Conservation (phyloP, 92 coral and sea anemone species). For the Chrysogorgia sp. region DNA sequence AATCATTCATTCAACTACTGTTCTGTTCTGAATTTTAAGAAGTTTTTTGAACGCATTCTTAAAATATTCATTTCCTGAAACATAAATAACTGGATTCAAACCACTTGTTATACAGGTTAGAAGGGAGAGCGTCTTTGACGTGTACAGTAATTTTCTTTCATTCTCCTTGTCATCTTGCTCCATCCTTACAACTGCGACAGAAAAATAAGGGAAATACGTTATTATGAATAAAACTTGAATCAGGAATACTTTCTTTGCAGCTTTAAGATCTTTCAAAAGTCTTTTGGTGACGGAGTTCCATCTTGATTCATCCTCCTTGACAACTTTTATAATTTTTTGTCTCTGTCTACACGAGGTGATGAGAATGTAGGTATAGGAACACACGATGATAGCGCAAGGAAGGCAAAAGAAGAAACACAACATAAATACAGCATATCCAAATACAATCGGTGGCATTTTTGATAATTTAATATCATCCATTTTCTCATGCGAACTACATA, state of each 20-base stretch:
- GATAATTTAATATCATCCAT: not conserved
- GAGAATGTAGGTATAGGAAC: conserved; percentile 3
- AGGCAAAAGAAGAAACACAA: not conserved
- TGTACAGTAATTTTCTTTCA: not conserved
- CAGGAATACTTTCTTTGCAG: conserved; percentile 7
- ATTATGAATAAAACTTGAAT: conserved; percentile 10
- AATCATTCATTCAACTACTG: not conserved
- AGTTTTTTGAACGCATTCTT: conserved; percentile 20
- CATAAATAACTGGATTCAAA: conserved; percentile 23
- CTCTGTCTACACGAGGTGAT: conserved; percentile 4
- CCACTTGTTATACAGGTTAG: conserved; percentile 3
- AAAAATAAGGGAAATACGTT: conserved; percentile 13
- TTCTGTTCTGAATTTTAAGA: conserved; percentile 5
- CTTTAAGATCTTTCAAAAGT: conserved; percentile 12
- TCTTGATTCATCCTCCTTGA: not conserved
- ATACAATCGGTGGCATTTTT: not conserved
- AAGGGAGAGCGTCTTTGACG: conserved; percentile 5
- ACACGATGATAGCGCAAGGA: not conserved
- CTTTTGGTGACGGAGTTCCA: not conserved
- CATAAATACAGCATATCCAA: conserved; percentile 2
- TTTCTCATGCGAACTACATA: not conserved
- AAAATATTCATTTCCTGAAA: conserved; percentile 10
- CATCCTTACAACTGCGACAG: conserved; percentile 8
- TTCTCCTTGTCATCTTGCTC: conserved; percentile 1
- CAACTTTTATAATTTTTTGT: not conserved